Conservation (phyloP, 2,797 vertebrate species). For the Fratercula arctica region DNA sequence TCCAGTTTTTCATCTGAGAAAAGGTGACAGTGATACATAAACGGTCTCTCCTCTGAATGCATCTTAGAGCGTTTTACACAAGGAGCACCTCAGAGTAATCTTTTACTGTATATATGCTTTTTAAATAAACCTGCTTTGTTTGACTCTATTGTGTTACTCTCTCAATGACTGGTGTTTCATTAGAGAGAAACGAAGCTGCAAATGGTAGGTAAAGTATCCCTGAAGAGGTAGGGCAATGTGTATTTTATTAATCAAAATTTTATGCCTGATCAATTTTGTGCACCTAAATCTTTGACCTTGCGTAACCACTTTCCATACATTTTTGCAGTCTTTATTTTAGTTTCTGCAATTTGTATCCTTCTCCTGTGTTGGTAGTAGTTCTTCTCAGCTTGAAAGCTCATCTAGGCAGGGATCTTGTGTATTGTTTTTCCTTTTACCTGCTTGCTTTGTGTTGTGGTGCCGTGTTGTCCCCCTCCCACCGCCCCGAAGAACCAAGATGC, state of each 20-base stretch:
- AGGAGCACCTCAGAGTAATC: neutral
- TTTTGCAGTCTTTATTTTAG: neutral
- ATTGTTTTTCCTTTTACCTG: neutral
- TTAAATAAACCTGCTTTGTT: neutral
- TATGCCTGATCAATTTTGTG: neutral
- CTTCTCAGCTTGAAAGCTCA: neutral
- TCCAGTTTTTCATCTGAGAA: neutral
- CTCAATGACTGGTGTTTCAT: neutral
- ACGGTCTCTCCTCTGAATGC: neutral
- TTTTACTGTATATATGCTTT: neutral
- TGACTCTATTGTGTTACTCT: neutral
- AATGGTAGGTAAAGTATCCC: neutral
- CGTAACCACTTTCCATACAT: neutral
- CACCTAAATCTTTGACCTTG: neutral
- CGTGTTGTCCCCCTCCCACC: rapidly evolving
- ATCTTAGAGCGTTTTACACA: neutral
- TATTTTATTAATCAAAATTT: neutral
- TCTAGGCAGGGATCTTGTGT: neutral
- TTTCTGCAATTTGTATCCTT: neutral
- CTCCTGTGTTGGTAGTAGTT: neutral
- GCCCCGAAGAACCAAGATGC: neutral
- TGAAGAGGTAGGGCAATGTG: neutral
- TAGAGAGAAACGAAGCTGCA: neutral
- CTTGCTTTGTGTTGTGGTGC: neutral
- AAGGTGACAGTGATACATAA: neutral